Base-by-base conservation (phyloP, 2,888 invertebrate species). In the Andrena bucephala region DNA sequence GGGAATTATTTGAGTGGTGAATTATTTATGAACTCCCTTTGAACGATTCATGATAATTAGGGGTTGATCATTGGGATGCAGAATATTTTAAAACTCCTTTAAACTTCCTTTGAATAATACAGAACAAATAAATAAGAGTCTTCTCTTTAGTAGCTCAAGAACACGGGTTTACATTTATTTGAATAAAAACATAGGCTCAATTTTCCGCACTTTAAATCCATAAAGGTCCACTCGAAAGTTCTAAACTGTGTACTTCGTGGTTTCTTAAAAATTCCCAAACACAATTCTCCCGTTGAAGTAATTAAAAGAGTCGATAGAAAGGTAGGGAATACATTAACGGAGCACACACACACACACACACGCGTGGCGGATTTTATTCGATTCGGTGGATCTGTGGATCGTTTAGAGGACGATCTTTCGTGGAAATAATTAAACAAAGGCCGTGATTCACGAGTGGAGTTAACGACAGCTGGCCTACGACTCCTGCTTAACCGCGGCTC, bases 401-500 rank as follows among this genome's bases (percentile, higher is more conserved):
- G n/a, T 8, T 60, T 24, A 2, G 4, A 8, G 1, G 20, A 31
- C 20, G 7, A 24, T 65, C n/a, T n/a, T 8, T 27, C 42, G 75
- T 24, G 42, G 27, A 65, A 67, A 68, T 52, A 77, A 70, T 77
- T 57, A 70, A 50, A 66, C 42, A 42, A 57, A 57, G 71, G 48
- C 52, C 63, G 57, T 50, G 77, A 60, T 69, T 48, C 67, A 31
- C 62, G 42, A 77, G 27, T 3, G n/a, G 50, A 54, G 57, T 68
- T 68, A 59, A 71, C 77, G 48, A 52, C 63, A 57, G 54, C 29
- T 57, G 52, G 68, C 7, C 24, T n/a, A 63, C 74, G 78, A 78
- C 74, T 82, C 70, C 60, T 67, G 79, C 73, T 67, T 76, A 77
- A 78, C 81, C 85, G 70, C 48, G 52, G 57, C 29, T 71, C 75